Percentiles rank a stretch among this genome's conserved stretches.
phyloP scores from a whole-genome alignment of 2,888 invertebrate species.

The Mylabris sibirica region DNA sequence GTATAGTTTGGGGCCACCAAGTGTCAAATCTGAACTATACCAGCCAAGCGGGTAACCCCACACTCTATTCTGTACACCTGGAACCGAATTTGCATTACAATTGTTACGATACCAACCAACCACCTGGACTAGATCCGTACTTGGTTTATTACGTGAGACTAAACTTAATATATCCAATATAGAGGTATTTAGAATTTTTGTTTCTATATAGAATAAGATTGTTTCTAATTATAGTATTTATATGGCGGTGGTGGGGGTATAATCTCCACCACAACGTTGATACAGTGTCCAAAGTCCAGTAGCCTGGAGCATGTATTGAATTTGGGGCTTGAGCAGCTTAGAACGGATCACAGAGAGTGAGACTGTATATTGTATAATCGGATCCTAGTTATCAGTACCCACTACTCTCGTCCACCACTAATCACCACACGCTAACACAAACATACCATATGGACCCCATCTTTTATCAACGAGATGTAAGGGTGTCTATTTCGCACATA shows the following conservation, averaged over 20 bases:
- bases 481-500: too few species aligned
- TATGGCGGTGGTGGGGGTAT: neutral
- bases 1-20: neutral
- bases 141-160: slow-evolving; percentile 3
- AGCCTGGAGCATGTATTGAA: slow-evolving; percentile 30
- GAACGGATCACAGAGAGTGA: slow-evolving; percentile 37
- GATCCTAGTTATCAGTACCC: slow-evolving; percentile 45
- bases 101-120: slow-evolving; percentile 13
- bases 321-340: slow-evolving; percentile 38
- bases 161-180: neutral
- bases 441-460: slow-evolving; percentile 26
- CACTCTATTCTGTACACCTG: slow-evolving; percentile 16
- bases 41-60: neutral
- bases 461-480: neutral
- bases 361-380: slow-evolving; percentile 32
- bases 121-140: slow-evolving; percentile 15
- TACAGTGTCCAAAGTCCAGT: slow-evolving; percentile 20
- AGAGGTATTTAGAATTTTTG: neutral
- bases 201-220: neutral
- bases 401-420: slow-evolving; percentile 38
- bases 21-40: slow-evolving; percentile 12
- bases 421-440: slow-evolving; percentile 39
- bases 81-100: slow-evolving; percentile 17
- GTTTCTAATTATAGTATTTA: neutral
- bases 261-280: slow-evolving; percentile 24